A percentile compares a stretch with the other conserved stretches of the same genome.
phyloP scores from a whole-genome alignment of 2,797 vertebrate genomes.

The Leontopithecus rosalia region DNA sequence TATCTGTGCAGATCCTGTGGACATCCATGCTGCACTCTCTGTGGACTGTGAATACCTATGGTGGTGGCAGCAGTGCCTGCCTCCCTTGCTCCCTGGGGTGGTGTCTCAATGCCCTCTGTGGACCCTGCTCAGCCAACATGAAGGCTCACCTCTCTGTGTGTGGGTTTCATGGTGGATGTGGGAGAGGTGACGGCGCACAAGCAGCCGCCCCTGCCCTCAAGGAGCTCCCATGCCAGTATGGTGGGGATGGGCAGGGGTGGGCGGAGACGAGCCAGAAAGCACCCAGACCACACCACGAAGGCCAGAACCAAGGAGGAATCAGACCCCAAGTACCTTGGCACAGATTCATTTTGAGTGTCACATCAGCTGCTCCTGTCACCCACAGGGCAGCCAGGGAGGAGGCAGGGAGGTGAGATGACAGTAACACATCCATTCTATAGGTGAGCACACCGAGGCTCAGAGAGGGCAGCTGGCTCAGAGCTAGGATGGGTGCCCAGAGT shows the following conservation, averaged over 20 bases:
- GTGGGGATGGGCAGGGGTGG: background rate
- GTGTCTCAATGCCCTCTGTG: background rate
- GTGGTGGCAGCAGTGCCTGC: accelerated
- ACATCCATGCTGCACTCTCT: background rate
- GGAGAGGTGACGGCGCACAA: background rate
- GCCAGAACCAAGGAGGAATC: background rate
- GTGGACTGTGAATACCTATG: background rate
- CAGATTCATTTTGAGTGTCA: background rate
- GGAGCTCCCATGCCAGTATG: background rate
- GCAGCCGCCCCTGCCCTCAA: background rate
- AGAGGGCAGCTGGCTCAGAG: accelerated
- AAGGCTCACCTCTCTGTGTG: background rate
- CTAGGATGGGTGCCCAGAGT: background rate
- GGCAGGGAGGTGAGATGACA: background rate
- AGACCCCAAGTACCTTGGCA: background rate
- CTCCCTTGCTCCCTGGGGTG: background rate
- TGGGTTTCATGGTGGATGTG: background rate
- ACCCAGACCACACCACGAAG: background rate
- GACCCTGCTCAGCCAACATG: background rate
- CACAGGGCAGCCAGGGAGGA: background rate
- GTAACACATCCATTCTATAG: background rate
- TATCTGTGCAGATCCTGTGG: background rate
- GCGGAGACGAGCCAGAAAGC: background rate
- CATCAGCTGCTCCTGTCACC: background rate
- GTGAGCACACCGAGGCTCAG: background rate